A percentile compares a stretch with the other conserved stretches of the same genome.
Evolutionary conservation across 2,888 invertebrate genomes (phyloP).

Genomic region (Coenonympha glycerion): DNA sequence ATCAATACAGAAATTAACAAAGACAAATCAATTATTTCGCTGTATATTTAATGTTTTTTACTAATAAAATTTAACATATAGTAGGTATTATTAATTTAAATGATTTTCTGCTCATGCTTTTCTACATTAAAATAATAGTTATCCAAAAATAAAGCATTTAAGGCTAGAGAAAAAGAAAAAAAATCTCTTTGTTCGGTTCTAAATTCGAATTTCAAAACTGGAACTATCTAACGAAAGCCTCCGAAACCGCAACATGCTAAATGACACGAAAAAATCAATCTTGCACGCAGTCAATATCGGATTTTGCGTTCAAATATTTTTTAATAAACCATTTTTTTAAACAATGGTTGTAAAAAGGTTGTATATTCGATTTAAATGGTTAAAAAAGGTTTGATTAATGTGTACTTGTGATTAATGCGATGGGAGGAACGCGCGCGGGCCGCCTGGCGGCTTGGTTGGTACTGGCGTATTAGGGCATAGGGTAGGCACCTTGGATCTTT

Average conservation of each 20-base stretch:
- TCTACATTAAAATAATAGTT: too few relatives aligned
- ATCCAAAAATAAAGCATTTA: too few relatives aligned
- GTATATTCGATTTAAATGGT: neutral
- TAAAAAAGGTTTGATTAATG: slow-evolving; percentile 28
- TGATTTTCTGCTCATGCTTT: too few relatives aligned
- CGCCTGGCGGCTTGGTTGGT: slow-evolving; percentile 55
- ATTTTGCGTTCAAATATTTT: slow-evolving; percentile 4
- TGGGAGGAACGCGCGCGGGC: slow-evolving; percentile 60
- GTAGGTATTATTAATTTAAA: too few relatives aligned
- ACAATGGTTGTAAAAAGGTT: neutral
- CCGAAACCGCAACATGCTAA: slow-evolving; percentile 40
- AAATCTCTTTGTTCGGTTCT: neutral
- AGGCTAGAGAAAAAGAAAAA: neutral
- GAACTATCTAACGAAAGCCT: slow-evolving; percentile 31
- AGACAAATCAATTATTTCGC: too few relatives aligned
- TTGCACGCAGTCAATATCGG: slow-evolving; percentile 37
- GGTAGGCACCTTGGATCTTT: slow-evolving; percentile 30
- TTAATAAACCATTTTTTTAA: neutral
- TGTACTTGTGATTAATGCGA: slow-evolving; percentile 32
- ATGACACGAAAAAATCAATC: slow-evolving; percentile 58
- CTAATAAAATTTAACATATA: too few relatives aligned
- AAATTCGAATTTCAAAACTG: slow-evolving; percentile 6
- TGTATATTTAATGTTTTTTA: too few relatives aligned
- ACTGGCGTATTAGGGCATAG: slow-evolving; percentile 44
- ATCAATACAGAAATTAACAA: neutral